Evolutionary conservation across 2,797 vertebrate genomes (phyloP), one percentile per base, ranked within the genome.

Genomic region (Orientallactaga sibirica): DNA sequence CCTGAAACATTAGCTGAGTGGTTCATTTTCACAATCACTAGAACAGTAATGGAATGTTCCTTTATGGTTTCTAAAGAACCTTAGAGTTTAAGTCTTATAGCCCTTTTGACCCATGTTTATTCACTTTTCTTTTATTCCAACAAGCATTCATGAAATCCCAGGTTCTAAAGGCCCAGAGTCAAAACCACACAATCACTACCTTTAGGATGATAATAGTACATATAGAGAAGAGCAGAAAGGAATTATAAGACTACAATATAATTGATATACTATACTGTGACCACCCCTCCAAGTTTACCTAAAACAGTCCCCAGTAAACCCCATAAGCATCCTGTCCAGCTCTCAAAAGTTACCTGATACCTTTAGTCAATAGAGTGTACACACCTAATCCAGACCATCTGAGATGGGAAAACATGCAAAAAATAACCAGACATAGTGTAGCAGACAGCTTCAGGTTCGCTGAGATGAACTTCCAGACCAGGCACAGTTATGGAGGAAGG

Each of bases 1-100:
- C 27, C n/a, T 64, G 25, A 55, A 48, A 58, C 4, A 27, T 16
- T 5, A 71, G 4, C 6, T 74, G 29, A 66, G 12, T 5, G 8
- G 20, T 9, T 0, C 3, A 43, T 20, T 91, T 48, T 61, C 43
- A 70, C 0, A 83, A 14, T 33, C 61, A 83, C 12, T n/a, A 11
- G 0, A 1, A 52, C 12, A n/a, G 25, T 37, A 25, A 20, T 6
- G 0, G 55, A 22, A 43, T 37, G 9, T 76, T 19, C 29, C 25
- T 67, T 62, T 74, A 27, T 43, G 24, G 74, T 27, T 68, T 76
- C 16, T 37, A 86, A 93, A 77, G 18, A 68, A 19, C 7, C 15
- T 43, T 86, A 48, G 16, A 76, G 27, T 64, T 48, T 62, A 37
- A 48, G 58, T 80, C 25, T 68, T 37, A 7, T 9, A 74, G 3